A percentile compares a stretch with the other conserved stretches of the same genome.
phyloP scores from a whole-genome alignment of 2,797 vertebrate genomes.

The Iguana delicatissima region DNA sequence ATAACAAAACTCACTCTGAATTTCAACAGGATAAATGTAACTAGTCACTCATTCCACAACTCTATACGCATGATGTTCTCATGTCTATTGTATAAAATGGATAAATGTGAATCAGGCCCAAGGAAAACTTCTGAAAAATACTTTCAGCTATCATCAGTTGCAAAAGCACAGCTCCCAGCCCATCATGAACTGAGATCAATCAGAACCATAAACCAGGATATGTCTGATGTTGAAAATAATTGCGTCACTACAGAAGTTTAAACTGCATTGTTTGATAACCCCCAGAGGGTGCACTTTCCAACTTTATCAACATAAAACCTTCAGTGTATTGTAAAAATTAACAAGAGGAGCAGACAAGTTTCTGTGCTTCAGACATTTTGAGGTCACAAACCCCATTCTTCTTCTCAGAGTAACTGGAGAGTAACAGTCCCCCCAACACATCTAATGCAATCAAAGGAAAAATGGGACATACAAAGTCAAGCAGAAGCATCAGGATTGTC shows the following conservation, averaged over 20 bases:
- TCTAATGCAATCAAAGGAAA: background rate
- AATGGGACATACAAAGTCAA: background rate
- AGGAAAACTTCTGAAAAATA: background rate
- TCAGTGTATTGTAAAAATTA: background rate
- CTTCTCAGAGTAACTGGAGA: no score
- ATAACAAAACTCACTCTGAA: background rate
- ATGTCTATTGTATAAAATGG: background rate
- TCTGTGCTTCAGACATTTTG: background rate
- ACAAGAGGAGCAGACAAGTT: background rate
- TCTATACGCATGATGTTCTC: background rate
- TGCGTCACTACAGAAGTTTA: background rate
- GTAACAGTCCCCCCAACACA: background rate
- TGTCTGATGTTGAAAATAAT: background rate
- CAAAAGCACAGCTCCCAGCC: background rate
- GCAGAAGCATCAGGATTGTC: background rate
- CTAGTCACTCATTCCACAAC: background rate
- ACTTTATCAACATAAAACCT: background rate
- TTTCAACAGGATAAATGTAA: background rate
- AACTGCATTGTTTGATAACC: background rate
- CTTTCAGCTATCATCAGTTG: background rate
- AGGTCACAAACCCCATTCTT: background rate
- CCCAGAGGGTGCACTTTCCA: background rate
- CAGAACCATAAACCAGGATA: background rate
- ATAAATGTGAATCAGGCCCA: background rate
- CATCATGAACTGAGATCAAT: background rate